A percentile compares a stretch with the other conserved stretches of the same genome.
Evolutionary conservation across 2,888 invertebrate genomes (phyloP).

Genomic region (Campoplex capitator): DNA sequence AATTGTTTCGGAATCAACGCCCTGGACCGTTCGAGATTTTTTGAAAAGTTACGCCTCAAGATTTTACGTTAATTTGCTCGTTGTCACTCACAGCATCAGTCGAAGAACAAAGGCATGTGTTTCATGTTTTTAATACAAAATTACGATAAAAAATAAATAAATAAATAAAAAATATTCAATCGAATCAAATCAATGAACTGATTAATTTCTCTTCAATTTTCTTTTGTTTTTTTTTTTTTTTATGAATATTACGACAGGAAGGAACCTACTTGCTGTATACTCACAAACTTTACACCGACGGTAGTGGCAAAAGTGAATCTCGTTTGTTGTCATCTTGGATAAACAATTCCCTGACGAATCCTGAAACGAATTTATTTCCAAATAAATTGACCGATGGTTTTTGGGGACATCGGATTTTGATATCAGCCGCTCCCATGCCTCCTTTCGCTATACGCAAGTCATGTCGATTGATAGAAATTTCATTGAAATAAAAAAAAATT

Average conservation of each 20-base stretch:
- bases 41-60: slow-evolving; percentile 87
- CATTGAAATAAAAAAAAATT: not conserved
- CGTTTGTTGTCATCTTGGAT: slow-evolving; percentile 90
- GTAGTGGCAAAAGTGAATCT: slow-evolving; percentile 89
- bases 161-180: not conserved
- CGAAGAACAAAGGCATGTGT: slow-evolving; percentile 73
- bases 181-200: too few relatives aligned
- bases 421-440: slow-evolving; percentile 90
- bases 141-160: not conserved
- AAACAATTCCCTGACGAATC: slow-evolving; percentile 87
- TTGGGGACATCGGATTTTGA: slow-evolving; percentile 90
- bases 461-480: slow-evolving; percentile 34
- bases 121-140: not conserved
- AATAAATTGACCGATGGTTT: slow-evolving; percentile 89
- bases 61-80: slow-evolving; percentile 89
- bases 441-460: slow-evolving; percentile 90
- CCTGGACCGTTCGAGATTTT: slow-evolving; percentile 91
- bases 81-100: slow-evolving; percentile 89
- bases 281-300: slow-evolving; percentile 90
- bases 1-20: slow-evolving; percentile 89
- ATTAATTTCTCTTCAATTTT: not conserved
- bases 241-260: slow-evolving; percentile 85
- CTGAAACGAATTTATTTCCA: slow-evolving; percentile 89
- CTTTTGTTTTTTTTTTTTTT: slow-evolving; percentile 6
- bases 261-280: slow-evolving; percentile 91